Evolutionary conservation across 2,888 invertebrate species (phyloP), one percentile per base, ranked within the genome.

Genomic region (Arrhopalites spinosus): DNA sequence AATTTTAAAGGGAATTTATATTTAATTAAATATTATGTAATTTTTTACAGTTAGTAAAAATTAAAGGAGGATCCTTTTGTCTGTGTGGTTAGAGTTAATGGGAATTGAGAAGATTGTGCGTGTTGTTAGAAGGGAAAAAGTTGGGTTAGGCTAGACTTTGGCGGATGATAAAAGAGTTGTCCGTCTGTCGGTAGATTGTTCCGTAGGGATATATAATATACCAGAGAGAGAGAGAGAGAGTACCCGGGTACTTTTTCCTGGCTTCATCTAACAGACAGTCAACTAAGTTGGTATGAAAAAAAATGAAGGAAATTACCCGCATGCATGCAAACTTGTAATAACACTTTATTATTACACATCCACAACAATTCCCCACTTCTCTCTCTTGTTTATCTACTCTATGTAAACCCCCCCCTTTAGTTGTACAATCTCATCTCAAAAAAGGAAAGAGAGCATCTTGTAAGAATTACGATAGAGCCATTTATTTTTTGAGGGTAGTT

Each of bases 261-360:
- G n/a, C n/a, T n/a, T n/a, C n/a, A n/a, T n/a, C n/a, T 53, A 53
- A 20, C 20, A 15, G 20, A 53, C 23, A 11, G 53, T 53, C 53
- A n/a, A 53, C n/a, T 53, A 23, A 23, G 53, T 20, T 53, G 20
- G n/a, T n/a, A 2, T 47, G 15, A 47, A 53, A 53, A 23, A 23
- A 53, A 23, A 53, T 20, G 53, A 53, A 53, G 53, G 23, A 53
- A 53, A 53, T 53, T 53, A 53, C 53, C 53, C 53, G 23, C n/a
- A 53, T 8, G 23, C 53, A 53, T n/a, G 53, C 53, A 15, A 53
- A 53, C 53, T 53, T 23, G n/a, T 53, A 53, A 53, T 53, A 53
- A n/a, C 53, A 53, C 53, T 53, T 53, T 53, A 53, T 53, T 53
- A 53, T 53, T 53, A 53, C 53, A 53, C 53, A 36, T 36, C 36